Evolutionary conservation across 2,797 vertebrate species (phyloP).

Genomic region (Orestias chungarensis): DNA sequence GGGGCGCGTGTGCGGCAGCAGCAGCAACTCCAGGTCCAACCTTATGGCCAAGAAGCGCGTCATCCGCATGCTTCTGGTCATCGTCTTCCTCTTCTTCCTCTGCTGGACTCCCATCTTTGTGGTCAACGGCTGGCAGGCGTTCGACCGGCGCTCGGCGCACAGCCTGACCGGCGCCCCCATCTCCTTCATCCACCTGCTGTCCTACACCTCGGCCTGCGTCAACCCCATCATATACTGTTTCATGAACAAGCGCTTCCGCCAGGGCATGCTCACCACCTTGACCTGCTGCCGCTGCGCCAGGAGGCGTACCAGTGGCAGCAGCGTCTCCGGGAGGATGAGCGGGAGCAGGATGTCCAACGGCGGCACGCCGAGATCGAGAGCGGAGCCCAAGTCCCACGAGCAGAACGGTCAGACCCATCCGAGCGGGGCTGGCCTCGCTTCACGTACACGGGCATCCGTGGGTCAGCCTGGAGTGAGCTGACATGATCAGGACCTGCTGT

Average conservation of each 20-base stretch:
- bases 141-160: conserved; percentile 84
- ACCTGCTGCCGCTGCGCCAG: neutral
- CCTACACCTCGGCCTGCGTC: conserved; percentile 94
- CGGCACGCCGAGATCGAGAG: conserved; percentile 3
- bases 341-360: conserved; percentile 26
- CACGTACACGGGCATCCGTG: conserved; percentile 83
- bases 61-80: conserved; percentile 96
- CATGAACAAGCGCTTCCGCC: conserved; percentile 96
- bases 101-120: conserved; percentile 97
- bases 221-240: conserved; percentile 99
- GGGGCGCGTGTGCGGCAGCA: conserved; percentile 82
- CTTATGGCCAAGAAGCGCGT: conserved; percentile 95
- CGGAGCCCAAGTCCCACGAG: conserved; percentile 50
- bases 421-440: conserved; percentile 70
- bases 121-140: conserved; percentile 95
- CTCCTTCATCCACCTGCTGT: conserved; percentile 96
- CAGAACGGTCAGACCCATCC: conserved; percentile 80
- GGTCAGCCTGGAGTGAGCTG: conserved; percentile 62
- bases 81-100: conserved; percentile 94
- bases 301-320: neutral
- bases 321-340: conserved; percentile 25
- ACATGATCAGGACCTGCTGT: conserved; percentile 42
- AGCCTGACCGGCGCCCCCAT: conserved; percentile 93
- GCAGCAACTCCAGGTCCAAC: conserved; percentile 83
- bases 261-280: conserved; percentile 88